A percentile compares a stretch with the other conserved stretches of the same genome.
Evolutionary conservation across 2,113 vertebrate species (phyloP).

Genomic region (Gymnobelideus leadbeateri): DNA sequence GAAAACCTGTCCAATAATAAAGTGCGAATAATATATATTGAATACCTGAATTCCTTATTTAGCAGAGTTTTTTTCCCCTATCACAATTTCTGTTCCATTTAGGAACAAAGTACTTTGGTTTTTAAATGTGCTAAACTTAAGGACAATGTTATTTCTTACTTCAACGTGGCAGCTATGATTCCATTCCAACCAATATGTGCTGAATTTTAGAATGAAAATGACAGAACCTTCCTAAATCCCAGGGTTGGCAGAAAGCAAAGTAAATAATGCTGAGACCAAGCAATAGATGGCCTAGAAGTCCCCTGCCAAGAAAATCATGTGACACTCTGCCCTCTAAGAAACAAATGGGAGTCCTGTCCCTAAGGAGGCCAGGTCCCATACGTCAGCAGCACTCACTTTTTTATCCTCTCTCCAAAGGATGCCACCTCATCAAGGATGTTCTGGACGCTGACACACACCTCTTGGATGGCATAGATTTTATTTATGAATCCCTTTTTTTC

Average conservation of each 20-base stretch:
- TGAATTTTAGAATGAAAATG: slow-evolving; percentile 71
- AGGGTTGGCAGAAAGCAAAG: slow-evolving; percentile 63
- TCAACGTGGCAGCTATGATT: slow-evolving; percentile 66
- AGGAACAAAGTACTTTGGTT: slow-evolving; percentile 62
- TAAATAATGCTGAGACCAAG: slow-evolving; percentile 63
- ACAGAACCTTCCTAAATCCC: slow-evolving; percentile 66
- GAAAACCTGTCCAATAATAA: slow-evolving; percentile 36
- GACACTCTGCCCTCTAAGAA: slow-evolving; percentile 55
- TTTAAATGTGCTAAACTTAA: slow-evolving; percentile 69
- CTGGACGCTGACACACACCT: slow-evolving; percentile 98
- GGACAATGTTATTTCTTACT: slow-evolving; percentile 58
- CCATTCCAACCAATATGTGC: slow-evolving; percentile 62
- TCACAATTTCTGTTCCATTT: slow-evolving; percentile 61
- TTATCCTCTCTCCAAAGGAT: slow-evolving; percentile 97
- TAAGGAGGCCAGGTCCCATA: slow-evolving; percentile 32
- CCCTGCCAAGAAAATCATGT: slow-evolving; percentile 37
- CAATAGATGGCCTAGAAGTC: slow-evolving; percentile 43
- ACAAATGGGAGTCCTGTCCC: slow-evolving; percentile 41
- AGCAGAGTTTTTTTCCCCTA: slow-evolving; percentile 47
- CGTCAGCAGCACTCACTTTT: slow-evolving; percentile 92
- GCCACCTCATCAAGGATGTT: slow-evolving; percentile 97
- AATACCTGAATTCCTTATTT: slow-evolving; percentile 51
- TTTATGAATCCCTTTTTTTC: slow-evolving; percentile 99
- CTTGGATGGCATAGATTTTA: slow-evolving; percentile 98
- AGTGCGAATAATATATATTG: not conserved